These are phyloP conservation scores for Macaria notata DNA, from an alignment of 2,888 invertebrate species.

Conservation along the genomic window DNA sequence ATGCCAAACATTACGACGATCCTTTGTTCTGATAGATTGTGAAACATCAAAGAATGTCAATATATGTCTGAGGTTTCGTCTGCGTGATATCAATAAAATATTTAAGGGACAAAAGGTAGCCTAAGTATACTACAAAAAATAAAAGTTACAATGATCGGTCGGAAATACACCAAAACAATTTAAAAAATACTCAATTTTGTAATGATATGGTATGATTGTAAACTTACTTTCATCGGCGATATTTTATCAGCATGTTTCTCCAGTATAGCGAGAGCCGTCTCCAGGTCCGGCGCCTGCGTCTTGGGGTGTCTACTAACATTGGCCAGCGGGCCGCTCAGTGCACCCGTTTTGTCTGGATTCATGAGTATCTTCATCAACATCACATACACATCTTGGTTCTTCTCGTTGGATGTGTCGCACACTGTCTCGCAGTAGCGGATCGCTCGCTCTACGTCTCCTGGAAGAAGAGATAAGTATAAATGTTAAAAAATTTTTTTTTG, in stretches of 20 bases:
- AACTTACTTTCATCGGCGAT: constrained; percentile 90
- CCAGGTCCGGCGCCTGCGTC: constrained; percentile 87
- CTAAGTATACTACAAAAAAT: no score
- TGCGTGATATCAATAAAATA: no score
- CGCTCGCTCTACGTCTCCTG: constrained; percentile 90
- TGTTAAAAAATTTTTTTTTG: no score
- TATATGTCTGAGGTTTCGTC: no score
- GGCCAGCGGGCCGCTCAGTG: constrained; percentile 69
- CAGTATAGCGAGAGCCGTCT: constrained; percentile 90
- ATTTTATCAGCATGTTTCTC: constrained; percentile 93
- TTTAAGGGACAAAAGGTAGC: no score
- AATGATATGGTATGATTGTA: no score
- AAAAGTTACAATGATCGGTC: no score
- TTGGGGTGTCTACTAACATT: constrained; percentile 79
- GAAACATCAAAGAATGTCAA: no score
- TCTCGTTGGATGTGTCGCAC: constrained; percentile 67
- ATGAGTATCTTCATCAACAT: constrained; percentile 81
- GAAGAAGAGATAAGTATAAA: neutral
- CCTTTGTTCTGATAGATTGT: no score
- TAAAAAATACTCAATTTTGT: no score
- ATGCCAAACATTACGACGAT: no score
- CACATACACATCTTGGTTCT: constrained; percentile 82
- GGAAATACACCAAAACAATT: no score
- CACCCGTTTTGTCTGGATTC: constrained; percentile 58
- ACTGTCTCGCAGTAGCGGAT: constrained; percentile 92